Evolutionary conservation across 2,113 vertebrate genomes (phyloP), one percentile per base, ranked within the genome.

Genomic region (Corythoichthys intestinalis): DNA sequence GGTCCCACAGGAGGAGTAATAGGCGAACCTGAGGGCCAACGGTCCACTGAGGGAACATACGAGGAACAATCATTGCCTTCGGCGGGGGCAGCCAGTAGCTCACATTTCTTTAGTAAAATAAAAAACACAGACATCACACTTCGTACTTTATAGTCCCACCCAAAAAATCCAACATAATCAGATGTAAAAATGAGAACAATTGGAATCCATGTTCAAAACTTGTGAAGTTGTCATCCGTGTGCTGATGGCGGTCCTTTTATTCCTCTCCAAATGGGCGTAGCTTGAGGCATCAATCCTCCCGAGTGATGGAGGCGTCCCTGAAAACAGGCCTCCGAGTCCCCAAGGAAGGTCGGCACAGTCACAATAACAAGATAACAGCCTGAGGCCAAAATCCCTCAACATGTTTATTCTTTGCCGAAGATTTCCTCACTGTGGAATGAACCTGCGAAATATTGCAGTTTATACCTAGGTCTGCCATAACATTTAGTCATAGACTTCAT

Each of bases 361-460:
- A 71, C 81, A 86, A 85, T 86, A 89, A 89, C 85, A 89, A 20
- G 73, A 88, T 76, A 89, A 89, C 80, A 88, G 80, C 86, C 87
- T 3, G 71, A 73, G 76, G 87, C 82, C 11, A 37, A 37, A 80
- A 65, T 75, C 79, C 65, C 74, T 62, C 63, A 47, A 83, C 69
- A 62, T 84, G 81, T 88, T 87, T 81, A 83, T 75, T 62, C 74
- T 75, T 61, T 73, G 65, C 50, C 34, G 38, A 39, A 74, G 63
- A 41, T 44, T 48, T 61, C 47, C 61, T 4, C 1, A 4, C 44
- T 50, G 14, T 57, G 13, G 11, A 58, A 28, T 6, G 4, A 13
- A 57, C 28, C 11, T 5, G 10, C 28, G 2, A 1, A 12, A 11
- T 56, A 12, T 56, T 20, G n/a, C 52, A 4, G 15, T 52, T 28